Evolutionary conservation across 1,140 invertebrate genomes (phyloP).

Genomic region (Thaumetopoea pityocampa): DNA sequence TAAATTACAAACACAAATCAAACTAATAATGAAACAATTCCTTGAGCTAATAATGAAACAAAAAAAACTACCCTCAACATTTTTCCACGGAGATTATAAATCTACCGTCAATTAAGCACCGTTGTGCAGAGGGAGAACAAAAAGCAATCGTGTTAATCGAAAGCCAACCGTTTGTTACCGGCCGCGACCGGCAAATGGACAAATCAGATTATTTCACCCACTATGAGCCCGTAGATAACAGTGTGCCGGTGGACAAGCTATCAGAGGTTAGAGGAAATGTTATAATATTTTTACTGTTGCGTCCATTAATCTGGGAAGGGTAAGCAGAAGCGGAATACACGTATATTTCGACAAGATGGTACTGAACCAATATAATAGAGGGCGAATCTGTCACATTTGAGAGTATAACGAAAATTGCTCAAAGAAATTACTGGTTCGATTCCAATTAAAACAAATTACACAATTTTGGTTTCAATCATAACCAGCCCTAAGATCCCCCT

Average conservation of each 20-base stretch:
- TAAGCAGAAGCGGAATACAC: too few relatives aligned
- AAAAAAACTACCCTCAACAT: conserved; percentile 4
- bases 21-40: not conserved
- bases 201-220: conserved; percentile 74
- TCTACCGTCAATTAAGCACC: conserved; percentile 18
- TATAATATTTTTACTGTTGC: not conserved
- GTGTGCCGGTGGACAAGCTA: conserved; percentile 22
- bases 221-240: conserved; percentile 70
- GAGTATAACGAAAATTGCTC: too few relatives aligned
- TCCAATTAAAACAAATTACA: too few relatives aligned
- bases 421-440: too few relatives aligned
- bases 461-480: too few relatives aligned
- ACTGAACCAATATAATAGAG: too few relatives aligned
- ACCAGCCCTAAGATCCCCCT: too few relatives aligned
- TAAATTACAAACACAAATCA: not conserved
- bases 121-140: conserved; percentile 26
- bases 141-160: conserved; percentile 72
- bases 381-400: too few relatives aligned
- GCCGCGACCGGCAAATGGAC: conserved; percentile 67
- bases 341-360: too few relatives aligned
- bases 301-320: too few relatives aligned
- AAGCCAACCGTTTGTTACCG: conserved; percentile 58
- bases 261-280: conserved; percentile 13
- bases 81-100: conserved; percentile 12
- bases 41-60: not conserved